phyloP scores from a whole-genome alignment of 2,113 vertebrate genomes.

The Carassius auratus region DNA sequence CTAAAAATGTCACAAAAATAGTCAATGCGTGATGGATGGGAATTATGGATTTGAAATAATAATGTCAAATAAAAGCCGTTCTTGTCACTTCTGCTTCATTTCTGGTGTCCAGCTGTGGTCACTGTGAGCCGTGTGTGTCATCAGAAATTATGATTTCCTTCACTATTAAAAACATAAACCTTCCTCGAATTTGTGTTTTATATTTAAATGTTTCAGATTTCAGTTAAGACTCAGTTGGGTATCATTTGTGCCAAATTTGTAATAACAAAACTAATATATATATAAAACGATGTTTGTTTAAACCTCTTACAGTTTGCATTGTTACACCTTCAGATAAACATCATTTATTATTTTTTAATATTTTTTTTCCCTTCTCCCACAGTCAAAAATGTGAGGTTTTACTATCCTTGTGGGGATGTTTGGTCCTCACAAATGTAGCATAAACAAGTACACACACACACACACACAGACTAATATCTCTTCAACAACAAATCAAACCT shows the following conservation, averaged over 20 bases:
- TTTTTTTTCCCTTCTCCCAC: too few relatives aligned
- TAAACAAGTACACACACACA: neutral
- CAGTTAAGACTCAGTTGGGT: neutral
- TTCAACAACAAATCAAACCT: constrained; percentile 70
- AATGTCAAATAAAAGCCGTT: neutral
- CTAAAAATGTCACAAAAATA: neutral
- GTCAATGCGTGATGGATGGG: neutral
- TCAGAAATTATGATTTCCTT: neutral
- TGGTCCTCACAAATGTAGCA: too few relatives aligned
- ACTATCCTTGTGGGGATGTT: too few relatives aligned
- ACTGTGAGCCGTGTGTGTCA: neutral
- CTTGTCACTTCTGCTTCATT: neutral
- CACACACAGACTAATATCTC: neutral
- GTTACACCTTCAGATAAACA: too few relatives aligned
- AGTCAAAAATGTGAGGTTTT: too few relatives aligned
- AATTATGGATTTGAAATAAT: neutral
- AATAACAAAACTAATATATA: neutral
- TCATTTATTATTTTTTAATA: too few relatives aligned
- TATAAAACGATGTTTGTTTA: too few relatives aligned
- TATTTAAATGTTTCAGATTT: neutral
- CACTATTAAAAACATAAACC: neutral
- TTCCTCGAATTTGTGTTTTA: neutral
- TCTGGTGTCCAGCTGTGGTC: neutral
- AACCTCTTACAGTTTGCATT: too few relatives aligned
- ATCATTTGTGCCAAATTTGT: neutral